Evolutionary conservation across 2,797 vertebrate genomes (phyloP).

Genomic region (Sphenopsis melanotis): DNA sequence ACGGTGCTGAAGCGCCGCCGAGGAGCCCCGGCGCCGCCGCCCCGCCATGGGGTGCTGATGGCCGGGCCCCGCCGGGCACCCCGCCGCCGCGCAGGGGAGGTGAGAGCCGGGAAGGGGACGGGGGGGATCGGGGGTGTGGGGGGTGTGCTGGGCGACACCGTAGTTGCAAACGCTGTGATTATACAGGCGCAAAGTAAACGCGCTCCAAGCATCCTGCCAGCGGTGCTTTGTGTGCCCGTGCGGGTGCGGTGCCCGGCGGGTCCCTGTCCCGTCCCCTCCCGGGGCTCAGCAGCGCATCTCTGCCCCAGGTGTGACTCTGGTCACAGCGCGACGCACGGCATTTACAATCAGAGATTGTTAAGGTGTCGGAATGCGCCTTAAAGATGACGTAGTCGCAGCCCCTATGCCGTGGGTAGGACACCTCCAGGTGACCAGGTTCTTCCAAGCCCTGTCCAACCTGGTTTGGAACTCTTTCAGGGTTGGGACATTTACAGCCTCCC

Average conservation of each 20-base stretch:
- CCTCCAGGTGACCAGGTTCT: background rate
- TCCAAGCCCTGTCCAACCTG: fast-evolving
- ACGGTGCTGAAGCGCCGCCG: conserved; percentile 31
- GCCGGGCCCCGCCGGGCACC: conserved; percentile 42
- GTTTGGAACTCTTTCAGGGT: background rate
- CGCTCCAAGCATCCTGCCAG: background rate
- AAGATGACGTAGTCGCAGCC: no score
- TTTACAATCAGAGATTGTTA: fast-evolving
- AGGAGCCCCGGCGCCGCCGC: conserved; percentile 17
- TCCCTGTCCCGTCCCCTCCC: background rate
- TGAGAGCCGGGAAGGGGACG: background rate
- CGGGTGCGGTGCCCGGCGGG: background rate
- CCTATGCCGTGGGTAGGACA: background rate
- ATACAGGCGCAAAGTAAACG: fast-evolving
- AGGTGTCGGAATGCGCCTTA: background rate
- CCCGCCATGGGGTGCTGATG: conserved; percentile 39
- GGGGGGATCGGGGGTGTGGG: background rate
- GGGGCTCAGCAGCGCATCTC: background rate
- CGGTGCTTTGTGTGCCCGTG: background rate
- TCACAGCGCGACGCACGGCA: background rate
- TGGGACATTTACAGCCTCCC: background rate
- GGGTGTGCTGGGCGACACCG: background rate
- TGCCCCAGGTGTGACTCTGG: background rate
- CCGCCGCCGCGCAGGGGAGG: conserved; percentile 25
- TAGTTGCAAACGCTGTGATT: fast-evolving